A percentile compares a stretch with the other conserved stretches of the same genome.
Evolutionary conservation across 2,888 invertebrate genomes (phyloP).

Genomic region (Meiosimyza platycephala): DNA sequence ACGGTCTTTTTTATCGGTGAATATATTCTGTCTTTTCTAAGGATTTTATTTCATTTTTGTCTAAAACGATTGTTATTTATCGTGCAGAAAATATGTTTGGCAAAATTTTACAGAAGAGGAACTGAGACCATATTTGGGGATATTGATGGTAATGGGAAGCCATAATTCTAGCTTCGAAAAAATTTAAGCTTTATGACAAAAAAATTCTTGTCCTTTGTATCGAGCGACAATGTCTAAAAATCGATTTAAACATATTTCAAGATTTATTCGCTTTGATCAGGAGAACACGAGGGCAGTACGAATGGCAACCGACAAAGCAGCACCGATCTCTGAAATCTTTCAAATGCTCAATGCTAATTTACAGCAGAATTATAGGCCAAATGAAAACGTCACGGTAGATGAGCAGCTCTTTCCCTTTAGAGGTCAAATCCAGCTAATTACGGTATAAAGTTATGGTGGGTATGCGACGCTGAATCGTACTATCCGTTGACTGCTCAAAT

Average conservation of each 20-base stretch:
- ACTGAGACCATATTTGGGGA: neutral
- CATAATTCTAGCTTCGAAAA: neutral
- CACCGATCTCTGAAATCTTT: constrained; percentile 18
- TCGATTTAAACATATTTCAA: constrained; percentile 1
- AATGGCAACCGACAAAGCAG: constrained; percentile 14
- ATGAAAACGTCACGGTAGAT: too few species aligned
- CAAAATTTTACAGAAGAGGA: neutral
- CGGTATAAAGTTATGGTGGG: too few species aligned
- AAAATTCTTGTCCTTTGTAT: too few species aligned
- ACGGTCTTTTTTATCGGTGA: too few species aligned
- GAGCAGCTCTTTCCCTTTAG: too few species aligned
- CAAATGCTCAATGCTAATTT: constrained; percentile 31
- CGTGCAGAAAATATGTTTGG: neutral
- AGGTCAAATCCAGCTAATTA: too few species aligned
- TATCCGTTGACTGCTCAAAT: constrained; percentile 25
- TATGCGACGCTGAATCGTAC: constrained; percentile 4
- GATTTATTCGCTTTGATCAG: constrained; percentile 19
- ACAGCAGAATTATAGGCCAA: neutral
- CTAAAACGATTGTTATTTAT: too few species aligned
- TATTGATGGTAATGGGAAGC: constrained; percentile 7
- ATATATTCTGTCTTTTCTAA: too few species aligned
- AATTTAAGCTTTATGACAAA: neutral
- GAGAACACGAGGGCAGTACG: constrained; percentile 6
- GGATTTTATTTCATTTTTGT: too few species aligned
- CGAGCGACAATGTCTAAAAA: neutral